Percentiles rank a stretch among this genome's conserved stretches.
phyloP scores from a whole-genome alignment of 2,888 invertebrate genomes.

The Tipula unca region DNA sequence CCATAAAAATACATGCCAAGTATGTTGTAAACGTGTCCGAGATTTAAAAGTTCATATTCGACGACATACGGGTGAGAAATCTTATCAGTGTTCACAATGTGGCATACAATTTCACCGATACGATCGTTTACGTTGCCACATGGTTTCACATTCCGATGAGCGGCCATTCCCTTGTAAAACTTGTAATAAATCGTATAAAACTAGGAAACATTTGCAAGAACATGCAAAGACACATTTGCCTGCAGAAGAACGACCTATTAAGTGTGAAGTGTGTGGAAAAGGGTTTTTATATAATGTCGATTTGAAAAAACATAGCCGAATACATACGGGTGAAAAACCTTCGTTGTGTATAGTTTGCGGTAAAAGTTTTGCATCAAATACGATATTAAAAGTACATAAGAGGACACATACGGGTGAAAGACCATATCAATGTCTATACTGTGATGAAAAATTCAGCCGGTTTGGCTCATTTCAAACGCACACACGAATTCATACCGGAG shows the following conservation, averaged over 20 bases:
- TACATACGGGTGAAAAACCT: not conserved
- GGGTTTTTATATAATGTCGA: not conserved
- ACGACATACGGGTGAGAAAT: not conserved
- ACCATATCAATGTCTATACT: not conserved
- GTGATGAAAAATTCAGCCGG: not conserved
- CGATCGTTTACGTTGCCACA: not conserved
- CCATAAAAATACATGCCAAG: not conserved
- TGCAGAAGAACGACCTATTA: not conserved
- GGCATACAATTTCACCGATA: not conserved
- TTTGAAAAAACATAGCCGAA: not conserved
- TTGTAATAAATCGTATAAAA: not conserved
- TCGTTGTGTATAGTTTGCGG: not conserved
- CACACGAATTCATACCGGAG: conserved; percentile 4
- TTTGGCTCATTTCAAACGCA: not conserved
- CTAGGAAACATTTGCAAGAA: not conserved
- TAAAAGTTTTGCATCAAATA: not conserved
- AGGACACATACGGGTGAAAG: not conserved
- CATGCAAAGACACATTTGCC: conserved; percentile 14
- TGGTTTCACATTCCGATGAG: not conserved
- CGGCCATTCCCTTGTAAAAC: not conserved
- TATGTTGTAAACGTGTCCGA: not conserved
- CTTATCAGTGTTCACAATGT: not conserved
- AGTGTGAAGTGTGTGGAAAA: conserved; percentile 10
- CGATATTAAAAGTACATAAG: not conserved
- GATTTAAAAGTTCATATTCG: not conserved